phyloP scores from a whole-genome alignment of 2,797 vertebrate genomes.

The Tapera naevia region DNA sequence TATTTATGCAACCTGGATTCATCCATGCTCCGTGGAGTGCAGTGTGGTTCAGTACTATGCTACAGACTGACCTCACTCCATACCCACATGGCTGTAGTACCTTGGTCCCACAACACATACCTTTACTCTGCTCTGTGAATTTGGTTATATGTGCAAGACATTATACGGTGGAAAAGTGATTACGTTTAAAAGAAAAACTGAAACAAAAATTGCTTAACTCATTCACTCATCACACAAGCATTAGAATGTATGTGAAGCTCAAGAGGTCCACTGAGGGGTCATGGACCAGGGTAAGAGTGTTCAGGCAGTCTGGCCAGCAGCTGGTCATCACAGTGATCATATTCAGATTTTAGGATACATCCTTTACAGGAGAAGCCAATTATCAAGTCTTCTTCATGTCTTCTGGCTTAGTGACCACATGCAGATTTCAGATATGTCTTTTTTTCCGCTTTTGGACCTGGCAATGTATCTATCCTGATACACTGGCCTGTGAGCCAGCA shows the following conservation, averaged over 20 bases:
- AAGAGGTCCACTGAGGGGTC: neutral
- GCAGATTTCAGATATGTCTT: neutral
- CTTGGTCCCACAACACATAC: neutral
- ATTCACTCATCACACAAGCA: neutral
- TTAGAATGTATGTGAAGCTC: neutral
- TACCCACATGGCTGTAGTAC: neutral
- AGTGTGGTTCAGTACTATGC: neutral
- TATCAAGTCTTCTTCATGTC: neutral
- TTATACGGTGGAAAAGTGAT: neutral
- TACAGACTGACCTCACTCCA: accelerated
- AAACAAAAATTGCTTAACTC: neutral
- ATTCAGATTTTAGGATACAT: neutral
- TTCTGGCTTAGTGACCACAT: neutral
- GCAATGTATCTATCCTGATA: neutral
- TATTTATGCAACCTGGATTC: neutral
- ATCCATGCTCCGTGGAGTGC: neutral
- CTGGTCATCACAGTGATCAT: accelerated
- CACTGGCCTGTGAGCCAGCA: neutral
- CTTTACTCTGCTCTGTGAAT: neutral
- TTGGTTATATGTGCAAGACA: neutral
- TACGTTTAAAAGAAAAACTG: neutral
- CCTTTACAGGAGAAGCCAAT: neutral
- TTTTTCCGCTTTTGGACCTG: neutral
- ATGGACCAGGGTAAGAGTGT: neutral
- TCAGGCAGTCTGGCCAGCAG: neutral